Percentiles rank a stretch among this genome's conserved stretches.
These are phyloP conservation scores for Terrapene triunguis DNA, from an alignment of 2,113 vertebrate species.

Conservation along the genomic window DNA sequence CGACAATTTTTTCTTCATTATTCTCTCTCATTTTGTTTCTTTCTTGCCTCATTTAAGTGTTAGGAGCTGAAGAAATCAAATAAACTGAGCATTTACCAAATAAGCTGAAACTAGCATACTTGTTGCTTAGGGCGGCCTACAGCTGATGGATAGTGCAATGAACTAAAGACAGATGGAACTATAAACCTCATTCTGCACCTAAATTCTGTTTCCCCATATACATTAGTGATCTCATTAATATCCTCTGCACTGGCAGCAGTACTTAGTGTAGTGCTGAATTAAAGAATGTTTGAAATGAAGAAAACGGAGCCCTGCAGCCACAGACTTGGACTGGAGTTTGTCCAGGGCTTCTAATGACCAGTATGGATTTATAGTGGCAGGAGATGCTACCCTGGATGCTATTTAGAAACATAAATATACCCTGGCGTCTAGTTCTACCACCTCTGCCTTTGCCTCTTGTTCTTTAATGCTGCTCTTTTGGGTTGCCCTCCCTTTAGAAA, in stretches of 20 bases:
- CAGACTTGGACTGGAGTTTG: background rate
- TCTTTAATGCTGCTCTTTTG: background rate
- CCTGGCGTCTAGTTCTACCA: background rate
- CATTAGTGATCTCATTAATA: conserved; percentile 40
- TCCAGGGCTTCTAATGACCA: background rate
- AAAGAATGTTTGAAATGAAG: conserved; percentile 19
- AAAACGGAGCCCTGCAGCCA: background rate
- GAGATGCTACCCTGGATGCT: background rate
- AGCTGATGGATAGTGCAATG: conserved; percentile 66
- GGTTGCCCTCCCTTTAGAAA: background rate
- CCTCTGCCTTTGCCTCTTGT: background rate
- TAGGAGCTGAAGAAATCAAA: conserved; percentile 22
- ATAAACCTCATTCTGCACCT: conserved; percentile 45
- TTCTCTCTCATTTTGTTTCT: background rate
- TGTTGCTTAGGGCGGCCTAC: conserved; percentile 45
- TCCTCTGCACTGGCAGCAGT: conserved; percentile 24
- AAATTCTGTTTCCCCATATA: conserved; percentile 18
- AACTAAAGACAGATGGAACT: conserved; percentile 56
- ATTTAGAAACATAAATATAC: background rate
- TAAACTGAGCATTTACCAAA: background rate
- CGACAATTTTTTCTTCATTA: background rate
- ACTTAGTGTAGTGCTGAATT: conserved; percentile 34
- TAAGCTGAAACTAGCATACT: conserved; percentile 53
- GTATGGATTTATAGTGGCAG: background rate
- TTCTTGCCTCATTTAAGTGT: conserved; percentile 8